phyloP scores from a whole-genome alignment of 2,888 invertebrate genomes.

The Melangyna quadrimaculata region DNA sequence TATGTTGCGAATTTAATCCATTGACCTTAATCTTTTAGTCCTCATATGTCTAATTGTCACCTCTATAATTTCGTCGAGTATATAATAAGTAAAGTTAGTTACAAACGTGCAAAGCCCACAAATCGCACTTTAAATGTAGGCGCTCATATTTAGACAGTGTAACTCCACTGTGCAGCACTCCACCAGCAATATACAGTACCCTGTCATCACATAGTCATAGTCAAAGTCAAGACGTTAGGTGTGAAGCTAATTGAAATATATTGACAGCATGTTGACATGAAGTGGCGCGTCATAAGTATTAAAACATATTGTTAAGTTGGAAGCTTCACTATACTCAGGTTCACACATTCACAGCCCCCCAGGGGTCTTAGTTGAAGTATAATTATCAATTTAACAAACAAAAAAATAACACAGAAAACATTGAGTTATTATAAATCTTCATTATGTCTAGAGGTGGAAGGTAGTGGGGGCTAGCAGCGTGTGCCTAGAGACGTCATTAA shows the following conservation, averaged over 20 bases:
- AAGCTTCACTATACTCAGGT: background rate
- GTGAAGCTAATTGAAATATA: slow-evolving; percentile 43
- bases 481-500: slow-evolving; percentile 36
- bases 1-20: slow-evolving; percentile 18
- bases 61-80: slow-evolving; percentile 17
- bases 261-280: slow-evolving; percentile 37
- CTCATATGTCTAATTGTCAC: slow-evolving; percentile 33
- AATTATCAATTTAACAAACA: slow-evolving; percentile 40
- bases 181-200: background rate
- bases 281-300: slow-evolving; percentile 11
- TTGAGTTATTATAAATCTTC: slow-evolving; percentile 17
- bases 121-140: slow-evolving; percentile 7
- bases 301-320: slow-evolving; percentile 20
- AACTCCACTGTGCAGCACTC: slow-evolving; percentile 28
- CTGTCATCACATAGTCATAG: background rate
- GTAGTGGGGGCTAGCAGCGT: slow-evolving; percentile 18
- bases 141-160: background rate
- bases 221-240: slow-evolving; percentile 9
- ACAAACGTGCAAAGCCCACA: slow-evolving; percentile 39
- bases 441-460: background rate
- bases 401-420: no score
- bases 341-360: slow-evolving; percentile 20
- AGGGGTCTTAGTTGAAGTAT: slow-evolving; percentile 20
- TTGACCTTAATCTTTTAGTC: slow-evolving; percentile 61
- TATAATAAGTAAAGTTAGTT: background rate